Conservation (phyloP, 2,113 vertebrate genomes). For the Acrocephalus kingi region DNA sequence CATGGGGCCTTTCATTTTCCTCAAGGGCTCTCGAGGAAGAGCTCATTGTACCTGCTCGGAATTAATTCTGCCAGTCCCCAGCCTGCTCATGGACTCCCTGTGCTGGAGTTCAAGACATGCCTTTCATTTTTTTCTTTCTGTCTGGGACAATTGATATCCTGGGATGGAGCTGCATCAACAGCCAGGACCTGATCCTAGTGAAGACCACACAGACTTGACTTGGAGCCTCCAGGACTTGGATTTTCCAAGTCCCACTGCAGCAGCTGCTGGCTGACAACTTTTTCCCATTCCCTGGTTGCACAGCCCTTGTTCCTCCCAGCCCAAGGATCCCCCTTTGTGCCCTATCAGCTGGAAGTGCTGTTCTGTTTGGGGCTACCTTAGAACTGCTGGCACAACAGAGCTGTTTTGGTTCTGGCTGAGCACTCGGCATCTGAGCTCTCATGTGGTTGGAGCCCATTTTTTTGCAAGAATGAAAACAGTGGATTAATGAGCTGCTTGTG, state of each 20-base stretch:
- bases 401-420: slow-evolving; percentile 9
- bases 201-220: background rate
- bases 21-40: slow-evolving; percentile 35
- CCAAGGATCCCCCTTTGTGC: background rate
- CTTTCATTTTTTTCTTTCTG: background rate
- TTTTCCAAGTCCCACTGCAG: background rate
- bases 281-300: background rate
- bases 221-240: background rate
- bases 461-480: slow-evolving; percentile 52
- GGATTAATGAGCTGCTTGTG: slow-evolving; percentile 64
- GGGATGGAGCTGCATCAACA: background rate
- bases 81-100: background rate
- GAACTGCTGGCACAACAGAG: slow-evolving; percentile 45
- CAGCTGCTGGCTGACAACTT: background rate
- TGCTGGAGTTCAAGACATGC: background rate
- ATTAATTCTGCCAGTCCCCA: slow-evolving; percentile 10
- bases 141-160: background rate
- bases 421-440: background rate
- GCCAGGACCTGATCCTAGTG: background rate
- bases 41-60: slow-evolving; percentile 3
- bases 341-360: background rate
- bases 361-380: background rate
- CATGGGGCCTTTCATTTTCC: slow-evolving; percentile 13
- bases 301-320: background rate
- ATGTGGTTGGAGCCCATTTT: background rate